phyloP scores from a whole-genome alignment of 2,888 invertebrate species.

The Platynereis dumerilii region DNA sequence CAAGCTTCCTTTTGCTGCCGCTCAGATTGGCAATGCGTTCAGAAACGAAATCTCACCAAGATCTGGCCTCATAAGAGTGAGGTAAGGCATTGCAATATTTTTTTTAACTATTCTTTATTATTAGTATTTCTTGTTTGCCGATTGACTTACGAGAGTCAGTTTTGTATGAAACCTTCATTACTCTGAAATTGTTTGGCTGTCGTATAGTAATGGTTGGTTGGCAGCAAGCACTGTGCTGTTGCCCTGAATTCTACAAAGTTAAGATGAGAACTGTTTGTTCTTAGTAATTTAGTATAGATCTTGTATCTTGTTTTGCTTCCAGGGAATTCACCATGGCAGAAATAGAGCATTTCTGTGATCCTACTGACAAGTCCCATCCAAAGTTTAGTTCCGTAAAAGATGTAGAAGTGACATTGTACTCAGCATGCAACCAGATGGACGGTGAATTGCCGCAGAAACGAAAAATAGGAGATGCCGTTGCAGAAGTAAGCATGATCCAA shows the following conservation, averaged over 20 bases:
- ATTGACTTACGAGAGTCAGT: neutral
- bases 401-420: slow-evolving; percentile 83
- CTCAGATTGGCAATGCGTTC: slow-evolving; percentile 98
- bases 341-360: slow-evolving; percentile 99
- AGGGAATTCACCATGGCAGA: slow-evolving; percentile 99
- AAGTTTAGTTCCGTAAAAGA: slow-evolving; percentile 82
- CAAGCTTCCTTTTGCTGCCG: slow-evolving; percentile 94
- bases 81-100: slow-evolving; percentile 58
- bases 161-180: too few relatives aligned
- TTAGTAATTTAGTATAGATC: neutral
- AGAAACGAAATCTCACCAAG: slow-evolving; percentile 99
- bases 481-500: slow-evolving; percentile 5
- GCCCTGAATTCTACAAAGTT: too few relatives aligned
- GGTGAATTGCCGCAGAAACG: slow-evolving; percentile 82
- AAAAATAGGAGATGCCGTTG: slow-evolving; percentile 89
- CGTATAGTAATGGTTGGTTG: too few relatives aligned
- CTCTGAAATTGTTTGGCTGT: too few relatives aligned
- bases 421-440: slow-evolving; percentile 97
- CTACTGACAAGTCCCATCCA: slow-evolving; percentile 77
- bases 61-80: slow-evolving; percentile 89
- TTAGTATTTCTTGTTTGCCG: neutral
- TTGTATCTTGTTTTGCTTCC: slow-evolving; percentile 7
- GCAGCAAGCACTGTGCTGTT: too few relatives aligned
- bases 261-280: too few relatives aligned
- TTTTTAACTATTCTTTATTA: neutral